A percentile compares a stretch with the other conserved stretches of the same genome.
Evolutionary conservation across 2,113 vertebrate species (phyloP).

Genomic region (Chroicocephalus ridibundus): DNA sequence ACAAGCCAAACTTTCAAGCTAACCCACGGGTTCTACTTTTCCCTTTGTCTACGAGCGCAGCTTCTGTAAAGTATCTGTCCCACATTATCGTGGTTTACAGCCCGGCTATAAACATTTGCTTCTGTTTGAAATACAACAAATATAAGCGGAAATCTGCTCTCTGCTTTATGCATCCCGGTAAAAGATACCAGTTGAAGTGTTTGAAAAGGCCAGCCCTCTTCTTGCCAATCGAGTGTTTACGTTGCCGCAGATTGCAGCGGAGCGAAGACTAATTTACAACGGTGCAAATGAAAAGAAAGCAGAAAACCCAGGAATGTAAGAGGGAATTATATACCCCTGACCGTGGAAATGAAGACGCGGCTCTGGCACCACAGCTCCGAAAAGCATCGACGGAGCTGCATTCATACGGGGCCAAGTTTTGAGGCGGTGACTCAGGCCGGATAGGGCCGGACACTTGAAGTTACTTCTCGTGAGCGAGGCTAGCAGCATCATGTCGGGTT

Average conservation of each 20-base stretch:
- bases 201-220: neutral
- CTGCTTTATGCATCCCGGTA: neutral
- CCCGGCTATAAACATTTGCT: constrained; percentile 46
- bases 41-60: neutral
- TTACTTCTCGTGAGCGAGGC: fast-evolving
- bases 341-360: neutral
- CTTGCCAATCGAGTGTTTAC: neutral
- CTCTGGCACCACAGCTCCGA: neutral
- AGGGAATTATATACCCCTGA: neutral
- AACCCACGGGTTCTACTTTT: neutral
- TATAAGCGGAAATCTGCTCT: constrained; percentile 24
- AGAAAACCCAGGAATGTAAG: neutral
- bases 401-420: neutral
- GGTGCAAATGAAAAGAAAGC: constrained; percentile 6
- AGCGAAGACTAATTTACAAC: neutral
- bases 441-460: neutral
- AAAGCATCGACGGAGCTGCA: fast-evolving
- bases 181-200: neutral
- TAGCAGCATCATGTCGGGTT: neutral
- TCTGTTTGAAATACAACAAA: constrained; percentile 62
- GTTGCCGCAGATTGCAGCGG: neutral
- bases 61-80: constrained; percentile 28
- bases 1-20: neutral
- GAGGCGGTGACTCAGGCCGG: fast-evolving
- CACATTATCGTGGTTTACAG: constrained; percentile 40